Conservation (phyloP, 2,113 vertebrate species). For the Muntiacus muntjak region DNA sequence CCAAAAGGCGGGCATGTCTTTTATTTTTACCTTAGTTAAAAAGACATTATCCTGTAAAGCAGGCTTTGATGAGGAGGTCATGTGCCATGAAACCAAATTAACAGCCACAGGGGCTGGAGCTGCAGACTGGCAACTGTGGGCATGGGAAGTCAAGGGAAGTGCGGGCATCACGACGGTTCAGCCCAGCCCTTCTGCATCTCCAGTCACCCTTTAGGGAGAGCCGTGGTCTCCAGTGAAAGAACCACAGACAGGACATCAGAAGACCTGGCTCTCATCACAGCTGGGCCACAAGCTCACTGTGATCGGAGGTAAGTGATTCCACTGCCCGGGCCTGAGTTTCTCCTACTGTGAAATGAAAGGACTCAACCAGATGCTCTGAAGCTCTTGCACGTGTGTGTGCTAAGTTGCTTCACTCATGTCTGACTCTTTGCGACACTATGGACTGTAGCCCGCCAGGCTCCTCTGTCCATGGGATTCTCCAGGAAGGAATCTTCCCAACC, state of each 20-base stretch:
- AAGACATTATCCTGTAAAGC: conserved; percentile 32
- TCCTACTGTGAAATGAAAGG: not conserved
- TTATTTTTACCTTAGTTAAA: conserved; percentile 48
- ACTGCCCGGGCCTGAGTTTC: not conserved
- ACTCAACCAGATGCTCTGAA: not conserved
- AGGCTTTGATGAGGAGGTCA: conserved; percentile 13
- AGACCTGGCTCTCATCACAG: not conserved
- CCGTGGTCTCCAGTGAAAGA: not conserved
- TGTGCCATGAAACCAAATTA: not conserved
- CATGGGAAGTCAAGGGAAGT: not conserved
- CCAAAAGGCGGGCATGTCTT: not conserved
- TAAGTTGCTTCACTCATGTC: not conserved
- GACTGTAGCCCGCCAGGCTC: not conserved
- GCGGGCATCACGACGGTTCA: rapidly evolving
- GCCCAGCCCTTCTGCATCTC: not conserved
- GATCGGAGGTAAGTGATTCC: not conserved
- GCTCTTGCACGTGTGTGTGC: not conserved
- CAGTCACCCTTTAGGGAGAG: rapidly evolving
- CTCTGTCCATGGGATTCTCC: not conserved
- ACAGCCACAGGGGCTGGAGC: not conserved
- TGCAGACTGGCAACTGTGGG: rapidly evolving
- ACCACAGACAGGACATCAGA: not conserved
- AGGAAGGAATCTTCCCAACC: not conserved
- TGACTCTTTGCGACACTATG: not conserved
- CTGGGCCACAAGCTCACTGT: not conserved